Evolutionary conservation across 2,888 invertebrate genomes (phyloP).

Genomic region (Campopleginae sp.): DNA sequence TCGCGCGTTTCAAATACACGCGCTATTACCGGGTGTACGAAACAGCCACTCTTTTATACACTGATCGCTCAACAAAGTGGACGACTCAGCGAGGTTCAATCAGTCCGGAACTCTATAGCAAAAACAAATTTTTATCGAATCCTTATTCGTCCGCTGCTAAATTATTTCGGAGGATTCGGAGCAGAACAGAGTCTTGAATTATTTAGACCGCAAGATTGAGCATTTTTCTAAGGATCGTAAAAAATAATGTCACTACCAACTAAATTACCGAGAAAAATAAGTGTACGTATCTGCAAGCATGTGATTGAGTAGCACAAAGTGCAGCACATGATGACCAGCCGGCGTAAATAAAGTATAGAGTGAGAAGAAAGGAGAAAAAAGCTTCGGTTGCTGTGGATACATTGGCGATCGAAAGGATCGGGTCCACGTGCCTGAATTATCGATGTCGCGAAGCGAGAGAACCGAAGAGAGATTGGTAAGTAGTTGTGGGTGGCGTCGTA

Average conservation of each 20-base stretch:
- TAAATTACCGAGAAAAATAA: constrained; percentile 1
- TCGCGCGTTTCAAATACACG: constrained; percentile 6
- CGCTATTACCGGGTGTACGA: constrained; percentile 30
- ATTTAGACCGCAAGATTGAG: neutral
- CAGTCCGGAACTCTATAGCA: constrained; percentile 71
- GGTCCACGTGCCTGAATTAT: constrained; percentile 67
- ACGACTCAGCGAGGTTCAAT: constrained; percentile 73
- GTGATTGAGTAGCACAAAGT: neutral
- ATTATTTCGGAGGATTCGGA: neutral
- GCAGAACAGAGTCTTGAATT: neutral
- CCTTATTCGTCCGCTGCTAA: constrained; percentile 31
- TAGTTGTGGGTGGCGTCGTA: constrained; percentile 74
- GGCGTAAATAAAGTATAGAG: constrained; percentile 42
- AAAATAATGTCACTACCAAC: neutral
- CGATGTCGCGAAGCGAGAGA: constrained; percentile 45
- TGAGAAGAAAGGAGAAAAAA: constrained; percentile 1
- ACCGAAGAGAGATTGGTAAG: constrained; percentile 64
- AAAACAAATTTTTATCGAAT: constrained; percentile 59
- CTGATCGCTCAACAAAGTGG: constrained; percentile 67
- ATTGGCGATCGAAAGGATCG: constrained; percentile 66
- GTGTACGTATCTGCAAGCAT: neutral
- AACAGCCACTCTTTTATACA: constrained; percentile 40
- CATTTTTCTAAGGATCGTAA: neutral
- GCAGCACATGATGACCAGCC: constrained; percentile 37
- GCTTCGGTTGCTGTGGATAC: constrained; percentile 54